Evolutionary conservation across 2,888 invertebrate genomes (phyloP).

Genomic region (Fragum sueziense): DNA sequence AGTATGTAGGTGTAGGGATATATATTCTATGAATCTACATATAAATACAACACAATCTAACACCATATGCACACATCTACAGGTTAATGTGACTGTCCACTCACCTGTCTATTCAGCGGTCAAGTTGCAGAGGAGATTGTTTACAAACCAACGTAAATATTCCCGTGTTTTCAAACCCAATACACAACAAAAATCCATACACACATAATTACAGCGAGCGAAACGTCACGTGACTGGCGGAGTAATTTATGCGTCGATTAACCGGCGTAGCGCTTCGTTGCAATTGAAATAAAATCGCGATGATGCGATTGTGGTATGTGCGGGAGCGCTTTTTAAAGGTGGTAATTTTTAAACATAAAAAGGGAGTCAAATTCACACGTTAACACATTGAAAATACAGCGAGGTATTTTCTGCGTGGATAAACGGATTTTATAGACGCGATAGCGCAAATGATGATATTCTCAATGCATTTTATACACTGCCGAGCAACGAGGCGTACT

Average conservation of each 20-base stretch:
- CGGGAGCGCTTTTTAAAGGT: not conserved
- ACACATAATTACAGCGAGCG: constrained; percentile 23
- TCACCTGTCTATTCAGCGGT: constrained; percentile 1
- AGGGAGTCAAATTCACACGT: constrained; percentile 13
- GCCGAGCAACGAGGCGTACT: not conserved
- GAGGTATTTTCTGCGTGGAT: not conserved
- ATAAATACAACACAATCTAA: not conserved
- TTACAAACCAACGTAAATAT: not conserved
- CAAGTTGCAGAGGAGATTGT: not conserved
- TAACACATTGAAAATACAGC: not conserved
- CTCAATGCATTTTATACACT: not conserved
- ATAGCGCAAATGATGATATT: not conserved
- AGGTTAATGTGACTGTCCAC: not conserved
- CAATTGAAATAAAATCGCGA: constrained; percentile 26
- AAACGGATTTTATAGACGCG: not conserved
- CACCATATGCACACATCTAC: not conserved
- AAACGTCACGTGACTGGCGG: constrained; percentile 42
- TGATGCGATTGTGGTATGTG: constrained; percentile 18
- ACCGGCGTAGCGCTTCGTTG: constrained; percentile 32
- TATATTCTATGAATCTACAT: not conserved
- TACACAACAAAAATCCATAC: constrained; percentile 23
- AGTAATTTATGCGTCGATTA: constrained; percentile 53
- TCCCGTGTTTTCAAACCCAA: constrained; percentile 25
- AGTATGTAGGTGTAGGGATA: not conserved
- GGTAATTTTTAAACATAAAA: constrained; percentile 9